phyloP scores from a whole-genome alignment of 2,113 vertebrate genomes.

The Tragelaphus scriptus region DNA sequence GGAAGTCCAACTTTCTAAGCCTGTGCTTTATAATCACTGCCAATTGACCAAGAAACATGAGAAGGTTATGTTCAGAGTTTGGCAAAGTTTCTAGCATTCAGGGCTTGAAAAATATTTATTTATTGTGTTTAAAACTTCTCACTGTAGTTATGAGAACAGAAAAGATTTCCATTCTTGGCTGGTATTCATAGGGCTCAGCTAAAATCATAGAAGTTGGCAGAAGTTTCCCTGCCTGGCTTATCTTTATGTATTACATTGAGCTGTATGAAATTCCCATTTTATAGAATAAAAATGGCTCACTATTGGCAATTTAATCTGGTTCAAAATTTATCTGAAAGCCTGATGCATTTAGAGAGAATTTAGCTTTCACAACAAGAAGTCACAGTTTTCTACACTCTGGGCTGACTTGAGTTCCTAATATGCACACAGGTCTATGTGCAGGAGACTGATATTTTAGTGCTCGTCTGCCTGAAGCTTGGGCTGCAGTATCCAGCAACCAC shows the following conservation, averaged over 20 bases:
- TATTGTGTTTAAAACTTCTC: background rate
- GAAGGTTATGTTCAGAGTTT: background rate
- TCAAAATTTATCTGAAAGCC: background rate
- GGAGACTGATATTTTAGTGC: background rate
- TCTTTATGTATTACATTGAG: background rate
- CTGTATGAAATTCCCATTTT: background rate
- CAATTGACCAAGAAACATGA: background rate
- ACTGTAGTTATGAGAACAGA: background rate
- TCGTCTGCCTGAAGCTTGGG: background rate
- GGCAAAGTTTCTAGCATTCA: background rate
- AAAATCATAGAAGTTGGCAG: background rate
- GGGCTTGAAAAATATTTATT: conserved; percentile 4
- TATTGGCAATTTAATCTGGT: background rate
- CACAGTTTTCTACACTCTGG: background rate
- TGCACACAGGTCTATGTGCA: fast-evolving
- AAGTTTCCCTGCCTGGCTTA: background rate
- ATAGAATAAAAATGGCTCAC: background rate
- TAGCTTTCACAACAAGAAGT: background rate
- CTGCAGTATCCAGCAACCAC: background rate
- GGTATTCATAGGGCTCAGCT: background rate
- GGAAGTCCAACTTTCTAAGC: background rate
- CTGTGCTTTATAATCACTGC: background rate
- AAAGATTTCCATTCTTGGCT: background rate
- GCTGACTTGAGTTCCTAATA: background rate
- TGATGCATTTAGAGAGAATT: background rate